Evolutionary conservation across 2,113 vertebrate species (phyloP).

Genomic region (Malaclemys terrapin): DNA sequence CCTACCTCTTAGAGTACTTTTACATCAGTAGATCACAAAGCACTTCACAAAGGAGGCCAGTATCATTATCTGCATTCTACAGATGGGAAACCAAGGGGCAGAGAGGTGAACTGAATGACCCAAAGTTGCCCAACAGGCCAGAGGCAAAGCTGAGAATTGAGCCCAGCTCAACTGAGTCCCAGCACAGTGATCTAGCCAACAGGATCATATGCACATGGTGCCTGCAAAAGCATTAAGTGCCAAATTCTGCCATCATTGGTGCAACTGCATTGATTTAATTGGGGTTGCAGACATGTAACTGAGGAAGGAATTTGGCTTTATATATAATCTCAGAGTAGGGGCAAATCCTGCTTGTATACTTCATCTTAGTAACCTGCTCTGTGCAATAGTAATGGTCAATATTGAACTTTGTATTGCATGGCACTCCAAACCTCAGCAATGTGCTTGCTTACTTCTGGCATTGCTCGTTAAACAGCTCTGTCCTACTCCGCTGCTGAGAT

Average conservation of each 20-base stretch:
- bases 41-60: neutral
- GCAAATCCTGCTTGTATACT: neutral
- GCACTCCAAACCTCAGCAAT: neutral
- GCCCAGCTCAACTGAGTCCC: neutral
- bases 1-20: neutral
- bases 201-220: neutral
- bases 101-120: neutral
- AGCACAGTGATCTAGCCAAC: neutral
- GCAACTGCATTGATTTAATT: neutral
- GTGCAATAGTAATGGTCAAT: neutral
- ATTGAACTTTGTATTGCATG: neutral
- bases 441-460: neutral
- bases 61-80: neutral
- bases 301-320: neutral
- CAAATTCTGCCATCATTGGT: neutral
- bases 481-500: neutral
- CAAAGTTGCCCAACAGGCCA: neutral
- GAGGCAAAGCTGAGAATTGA: too few relatives aligned
- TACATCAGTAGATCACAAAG: neutral
- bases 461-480: constrained; percentile 6
- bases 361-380: constrained; percentile 3
- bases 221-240: neutral
- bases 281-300: neutral
- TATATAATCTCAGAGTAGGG: constrained; percentile 4
- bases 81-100: neutral